Evolutionary conservation across 2,797 vertebrate genomes (phyloP).

Genomic region (Lerista edwardsae): DNA sequence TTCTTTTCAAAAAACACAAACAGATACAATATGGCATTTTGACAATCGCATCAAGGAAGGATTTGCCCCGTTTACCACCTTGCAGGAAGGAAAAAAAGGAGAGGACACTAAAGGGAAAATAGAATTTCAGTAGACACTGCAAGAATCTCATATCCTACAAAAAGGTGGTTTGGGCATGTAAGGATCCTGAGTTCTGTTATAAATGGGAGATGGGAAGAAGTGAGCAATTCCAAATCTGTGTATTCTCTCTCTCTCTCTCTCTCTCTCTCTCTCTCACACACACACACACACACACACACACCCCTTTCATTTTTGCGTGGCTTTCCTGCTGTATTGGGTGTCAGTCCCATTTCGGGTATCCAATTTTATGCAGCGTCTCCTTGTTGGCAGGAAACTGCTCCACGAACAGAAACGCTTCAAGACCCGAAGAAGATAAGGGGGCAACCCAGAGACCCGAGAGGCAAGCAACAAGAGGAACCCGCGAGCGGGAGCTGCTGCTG

Average conservation of each 20-base stretch:
- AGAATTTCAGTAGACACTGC: not conserved
- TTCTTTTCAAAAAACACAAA: conserved; percentile 45
- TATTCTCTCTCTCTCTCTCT: not conserved
- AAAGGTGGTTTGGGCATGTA: not conserved
- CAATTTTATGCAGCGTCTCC: not conserved
- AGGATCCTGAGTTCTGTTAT: not conserved
- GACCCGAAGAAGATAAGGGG: not conserved
- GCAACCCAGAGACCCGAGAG: not conserved
- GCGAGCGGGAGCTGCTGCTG: not conserved
- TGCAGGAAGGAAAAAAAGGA: conserved; percentile 31
- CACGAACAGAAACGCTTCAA: not conserved
- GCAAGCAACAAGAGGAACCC: conserved; percentile 9
- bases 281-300: not conserved
- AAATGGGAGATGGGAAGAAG: not conserved
- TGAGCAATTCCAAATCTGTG: not conserved
- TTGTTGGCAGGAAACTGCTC: not conserved
- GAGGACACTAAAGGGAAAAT: not conserved
- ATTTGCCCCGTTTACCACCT: conserved; percentile 56
- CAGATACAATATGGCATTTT: conserved; percentile 63
- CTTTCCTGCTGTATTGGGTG: not conserved
- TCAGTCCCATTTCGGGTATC: not conserved
- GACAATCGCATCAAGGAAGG: conserved; percentile 51
- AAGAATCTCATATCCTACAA: not conserved
- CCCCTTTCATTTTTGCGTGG: not conserved
- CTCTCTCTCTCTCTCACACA: not conserved